phyloP scores from a whole-genome alignment of 2,797 vertebrate genomes.

The Mormyrus proboscirostris region DNA sequence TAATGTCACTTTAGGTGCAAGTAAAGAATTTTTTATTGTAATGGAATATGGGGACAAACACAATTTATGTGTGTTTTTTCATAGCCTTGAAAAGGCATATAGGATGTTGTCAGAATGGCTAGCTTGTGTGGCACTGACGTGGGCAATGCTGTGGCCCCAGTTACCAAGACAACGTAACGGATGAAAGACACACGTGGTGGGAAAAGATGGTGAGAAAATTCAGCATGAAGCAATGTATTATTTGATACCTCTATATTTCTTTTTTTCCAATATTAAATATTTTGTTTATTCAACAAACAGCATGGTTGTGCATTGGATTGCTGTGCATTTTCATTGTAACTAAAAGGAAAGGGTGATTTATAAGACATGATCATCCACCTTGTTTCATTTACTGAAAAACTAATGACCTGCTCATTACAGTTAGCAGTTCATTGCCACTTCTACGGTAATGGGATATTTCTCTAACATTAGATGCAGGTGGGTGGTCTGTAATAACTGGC shows the following conservation, averaged over 20 bases:
- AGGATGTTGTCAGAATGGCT: not conserved
- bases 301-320: not conserved
- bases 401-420: constrained; percentile 40
- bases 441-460: not conserved
- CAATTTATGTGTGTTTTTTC: not conserved
- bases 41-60: not conserved
- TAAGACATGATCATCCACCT: constrained; percentile 32
- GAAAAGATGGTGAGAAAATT: constrained; percentile 24
- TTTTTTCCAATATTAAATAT: not conserved
- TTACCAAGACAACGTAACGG: constrained; percentile 36
- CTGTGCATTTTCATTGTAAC: not conserved
- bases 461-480: not conserved
- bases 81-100: not conserved
- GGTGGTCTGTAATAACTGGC: not conserved
- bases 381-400: constrained; percentile 35
- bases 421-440: not conserved
- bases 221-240: not conserved
- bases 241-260: not conserved
- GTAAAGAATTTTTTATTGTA: not conserved
- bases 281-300: not conserved
- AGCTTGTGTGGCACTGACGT: not conserved
- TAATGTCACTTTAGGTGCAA: not conserved
- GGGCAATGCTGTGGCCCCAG: not conserved
- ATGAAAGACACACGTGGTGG: constrained; percentile 12
- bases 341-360: constrained; percentile 35